phyloP scores from a whole-genome alignment of 35 echinoderm and acorn worm genomes.

The Diadema setosum region DNA sequence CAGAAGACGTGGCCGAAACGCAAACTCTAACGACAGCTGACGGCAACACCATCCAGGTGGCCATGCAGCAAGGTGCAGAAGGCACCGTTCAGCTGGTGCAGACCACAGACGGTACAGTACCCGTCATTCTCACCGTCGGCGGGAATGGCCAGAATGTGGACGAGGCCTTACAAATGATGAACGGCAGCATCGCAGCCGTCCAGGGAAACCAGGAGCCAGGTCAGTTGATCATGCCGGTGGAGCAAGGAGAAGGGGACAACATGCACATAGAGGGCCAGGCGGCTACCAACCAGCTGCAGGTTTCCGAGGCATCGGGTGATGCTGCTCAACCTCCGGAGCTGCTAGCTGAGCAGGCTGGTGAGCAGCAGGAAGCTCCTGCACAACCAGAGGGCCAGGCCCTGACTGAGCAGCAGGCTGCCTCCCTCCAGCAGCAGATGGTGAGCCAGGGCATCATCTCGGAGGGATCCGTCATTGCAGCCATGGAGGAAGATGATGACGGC shows the following conservation, averaged over 20 bases:
- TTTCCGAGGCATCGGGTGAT: background rate
- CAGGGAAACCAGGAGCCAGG: slow-evolving; percentile 42
- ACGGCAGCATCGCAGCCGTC: slow-evolving; percentile 59
- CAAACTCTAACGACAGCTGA: slow-evolving; percentile 42
- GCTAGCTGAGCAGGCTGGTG: background rate
- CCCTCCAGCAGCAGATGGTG: background rate
- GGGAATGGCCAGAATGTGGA: slow-evolving; percentile 69
- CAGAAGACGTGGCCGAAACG: slow-evolving; percentile 5
- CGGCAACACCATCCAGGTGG: slow-evolving; percentile 63
- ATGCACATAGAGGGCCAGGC: background rate
- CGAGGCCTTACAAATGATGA: slow-evolving; percentile 80
- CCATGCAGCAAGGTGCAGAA: slow-evolving; percentile 71
- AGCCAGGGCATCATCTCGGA: background rate
- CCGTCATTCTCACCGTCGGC: slow-evolving; percentile 82
- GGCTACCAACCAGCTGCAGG: background rate
- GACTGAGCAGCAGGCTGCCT: background rate
- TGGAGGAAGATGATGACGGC: slow-evolving; percentile 42
- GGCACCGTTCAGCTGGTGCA: slow-evolving; percentile 84
- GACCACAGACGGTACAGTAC: slow-evolving; percentile 65
- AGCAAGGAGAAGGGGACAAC: background rate
- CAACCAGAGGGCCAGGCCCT: slow-evolving; percentile 5
- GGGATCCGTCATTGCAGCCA: slow-evolving; percentile 29
- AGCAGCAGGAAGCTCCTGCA: background rate
- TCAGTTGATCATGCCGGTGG: slow-evolving; percentile 54
- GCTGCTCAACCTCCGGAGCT: background rate